A percentile compares a stretch with the other conserved stretches of the same genome.
phyloP scores from a whole-genome alignment of 2,888 invertebrate genomes.

The Parasteatoda lunata region DNA sequence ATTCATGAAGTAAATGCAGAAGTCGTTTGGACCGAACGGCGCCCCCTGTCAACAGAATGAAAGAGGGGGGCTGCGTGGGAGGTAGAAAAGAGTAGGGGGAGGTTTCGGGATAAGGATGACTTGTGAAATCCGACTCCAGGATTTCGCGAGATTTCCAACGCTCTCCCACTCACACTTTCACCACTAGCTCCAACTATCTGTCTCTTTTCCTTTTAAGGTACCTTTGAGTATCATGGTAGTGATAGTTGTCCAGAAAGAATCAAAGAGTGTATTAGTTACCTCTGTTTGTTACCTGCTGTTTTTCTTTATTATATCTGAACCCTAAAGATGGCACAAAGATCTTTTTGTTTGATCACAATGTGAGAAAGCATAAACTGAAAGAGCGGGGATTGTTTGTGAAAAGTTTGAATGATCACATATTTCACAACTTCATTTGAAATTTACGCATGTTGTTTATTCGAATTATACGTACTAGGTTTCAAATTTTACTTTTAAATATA shows the following conservation, averaged over 20 bases:
- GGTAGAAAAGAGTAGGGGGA: slow-evolving; percentile 20
- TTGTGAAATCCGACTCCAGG: slow-evolving; percentile 68
- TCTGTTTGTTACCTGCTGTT: not conserved
- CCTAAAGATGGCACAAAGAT: too few relatives aligned
- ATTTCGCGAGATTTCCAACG: slow-evolving; percentile 53
- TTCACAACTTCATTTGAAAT: too few relatives aligned
- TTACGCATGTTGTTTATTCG: too few relatives aligned
- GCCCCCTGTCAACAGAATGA: slow-evolving; percentile 67
- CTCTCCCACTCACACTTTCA: not conserved
- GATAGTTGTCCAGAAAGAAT: not conserved
- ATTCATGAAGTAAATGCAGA: slow-evolving; percentile 66
- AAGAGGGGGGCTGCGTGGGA: slow-evolving; percentile 37
- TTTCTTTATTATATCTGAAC: not conserved
- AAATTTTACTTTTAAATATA: too few relatives aligned
- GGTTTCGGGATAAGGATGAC: slow-evolving; percentile 66
- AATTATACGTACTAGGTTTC: too few relatives aligned
- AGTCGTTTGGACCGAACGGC: slow-evolving; percentile 67
- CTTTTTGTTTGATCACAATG: too few relatives aligned
- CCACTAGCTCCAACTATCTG: not conserved
- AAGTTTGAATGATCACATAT: too few relatives aligned
- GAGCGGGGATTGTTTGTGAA: too few relatives aligned
- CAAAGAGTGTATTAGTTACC: not conserved
- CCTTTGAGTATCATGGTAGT: not conserved
- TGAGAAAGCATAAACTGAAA: too few relatives aligned
- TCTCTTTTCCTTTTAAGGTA: not conserved